Evolutionary conservation across 2,888 invertebrate species (phyloP).

Genomic region (Crossocerus cetratus): DNA sequence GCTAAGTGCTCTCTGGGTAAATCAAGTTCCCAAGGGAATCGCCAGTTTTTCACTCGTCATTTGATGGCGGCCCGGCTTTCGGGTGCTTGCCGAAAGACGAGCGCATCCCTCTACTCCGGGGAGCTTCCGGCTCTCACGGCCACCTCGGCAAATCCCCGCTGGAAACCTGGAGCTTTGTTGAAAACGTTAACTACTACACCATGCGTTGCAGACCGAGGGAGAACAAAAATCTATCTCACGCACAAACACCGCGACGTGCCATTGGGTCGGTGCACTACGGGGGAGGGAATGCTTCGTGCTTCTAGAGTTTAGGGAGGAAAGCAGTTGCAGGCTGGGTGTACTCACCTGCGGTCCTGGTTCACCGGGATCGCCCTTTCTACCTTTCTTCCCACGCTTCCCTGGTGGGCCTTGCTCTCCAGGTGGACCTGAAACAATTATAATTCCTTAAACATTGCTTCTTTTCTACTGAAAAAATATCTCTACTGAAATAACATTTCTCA

Average conservation of each 20-base stretch:
- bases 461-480: no score
- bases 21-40: no score
- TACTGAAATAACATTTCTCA: no score
- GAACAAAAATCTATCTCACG: slow-evolving; percentile 10
- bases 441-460: not conserved
- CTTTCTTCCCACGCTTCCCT: slow-evolving; percentile 92
- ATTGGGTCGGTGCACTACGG: slow-evolving; percentile 37
- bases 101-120: no score
- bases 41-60: no score
- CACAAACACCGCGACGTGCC: slow-evolving; percentile 34
- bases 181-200: slow-evolving; percentile 40
- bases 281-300: slow-evolving; percentile 14
- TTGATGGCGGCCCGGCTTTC: no score
- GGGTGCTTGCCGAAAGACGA: no score
- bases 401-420: slow-evolving; percentile 90
- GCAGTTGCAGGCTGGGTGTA: slow-evolving; percentile 56
- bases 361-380: slow-evolving; percentile 92
- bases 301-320: not conserved
- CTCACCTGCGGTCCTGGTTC: slow-evolving; percentile 88
- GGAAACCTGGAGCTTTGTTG: not conserved
- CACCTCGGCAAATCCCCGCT: not conserved
- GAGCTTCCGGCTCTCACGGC: not conserved
- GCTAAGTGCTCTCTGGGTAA: no score
- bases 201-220: slow-evolving; percentile 44
- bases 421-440: slow-evolving; percentile 79